Evolutionary conservation across 2,888 invertebrate genomes (phyloP), one percentile per base, ranked within the genome.

Genomic region (Morinoia aosen): DNA sequence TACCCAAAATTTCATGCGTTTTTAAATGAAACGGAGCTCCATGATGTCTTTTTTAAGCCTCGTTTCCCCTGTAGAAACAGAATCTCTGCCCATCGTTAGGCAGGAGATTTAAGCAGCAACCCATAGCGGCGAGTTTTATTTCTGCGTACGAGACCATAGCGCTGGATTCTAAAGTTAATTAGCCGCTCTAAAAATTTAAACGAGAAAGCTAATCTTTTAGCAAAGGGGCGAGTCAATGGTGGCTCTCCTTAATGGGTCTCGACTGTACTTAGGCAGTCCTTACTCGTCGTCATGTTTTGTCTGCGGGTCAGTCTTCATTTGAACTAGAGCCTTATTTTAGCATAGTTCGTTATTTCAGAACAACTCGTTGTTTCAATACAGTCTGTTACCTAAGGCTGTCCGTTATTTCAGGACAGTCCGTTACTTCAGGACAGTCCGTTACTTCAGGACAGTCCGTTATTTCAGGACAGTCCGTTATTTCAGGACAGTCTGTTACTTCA

Each of bases 141-240:
- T 7, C 76, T 33, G 76, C 25, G 76, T 76, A 76, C 33, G 76
- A 76, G 76, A 76, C 76, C 76, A 76, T 76, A 33, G 76, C 76
- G 76, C 76, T 76, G 76, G 16, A 76, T 76, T 76, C 76, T 76
- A 76, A 76, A 76, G 76, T 12, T 76, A 76, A 76, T 76, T 76
- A 33, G 76, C 76, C 76, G 10, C 33, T 76, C 19, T 8, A 76
- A 33, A 76, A 76, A 76, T 76, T 25, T 25, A 10, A 76, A 76
- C 76, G 76, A 76, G 76, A 76, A 76, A 76, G 76, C 76, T 76
- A 76, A 76, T 33, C 76, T 76, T 76, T 76, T 76, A 76, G 76
- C 76, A 33, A 33, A 33, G 76, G 33, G 25, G 76, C 8, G 25
- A 76, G 76, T 76, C 76, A 76, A 76, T 76, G 33, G 76, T 76